Percentiles rank a stretch among this genome's conserved stretches.
phyloP scores from a whole-genome alignment of 2,888 invertebrate genomes.

The Macrophya annulata region DNA sequence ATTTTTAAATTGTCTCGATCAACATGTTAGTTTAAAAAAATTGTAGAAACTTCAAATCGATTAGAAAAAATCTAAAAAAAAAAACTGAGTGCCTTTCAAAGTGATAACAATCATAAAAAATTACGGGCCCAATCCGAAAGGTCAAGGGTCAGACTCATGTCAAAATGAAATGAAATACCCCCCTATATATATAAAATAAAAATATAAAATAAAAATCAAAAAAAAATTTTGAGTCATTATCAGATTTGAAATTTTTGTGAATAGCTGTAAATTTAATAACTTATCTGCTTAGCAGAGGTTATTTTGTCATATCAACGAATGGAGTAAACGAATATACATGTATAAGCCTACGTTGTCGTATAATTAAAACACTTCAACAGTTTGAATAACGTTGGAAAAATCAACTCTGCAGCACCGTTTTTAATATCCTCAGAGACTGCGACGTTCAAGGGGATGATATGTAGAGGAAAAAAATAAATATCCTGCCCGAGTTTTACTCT shows the following conservation, averaged over 20 bases:
- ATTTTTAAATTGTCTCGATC: too few relatives aligned
- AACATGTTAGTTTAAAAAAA: too few relatives aligned
- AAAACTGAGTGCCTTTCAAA: too few relatives aligned
- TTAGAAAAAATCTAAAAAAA: too few relatives aligned
- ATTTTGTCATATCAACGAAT: not conserved
- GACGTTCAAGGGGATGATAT: not conserved
- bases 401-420: not conserved
- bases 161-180: too few relatives aligned
- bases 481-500: conserved; percentile 29
- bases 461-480: not conserved
- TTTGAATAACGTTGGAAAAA: not conserved
- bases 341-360: not conserved
- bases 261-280: not conserved
- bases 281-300: not conserved
- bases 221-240: not conserved
- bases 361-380: not conserved
- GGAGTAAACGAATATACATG: not conserved
- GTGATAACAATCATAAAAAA: too few relatives aligned
- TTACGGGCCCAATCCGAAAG: too few relatives aligned
- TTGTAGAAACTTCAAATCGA: too few relatives aligned
- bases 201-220: not conserved
- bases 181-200: too few relatives aligned
- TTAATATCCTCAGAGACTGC: conserved; percentile 36
- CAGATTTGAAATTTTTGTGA: not conserved
- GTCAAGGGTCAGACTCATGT: too few relatives aligned